Base-by-base conservation (phyloP, 2,113 vertebrate species). In the Crocuta crocuta region DNA sequence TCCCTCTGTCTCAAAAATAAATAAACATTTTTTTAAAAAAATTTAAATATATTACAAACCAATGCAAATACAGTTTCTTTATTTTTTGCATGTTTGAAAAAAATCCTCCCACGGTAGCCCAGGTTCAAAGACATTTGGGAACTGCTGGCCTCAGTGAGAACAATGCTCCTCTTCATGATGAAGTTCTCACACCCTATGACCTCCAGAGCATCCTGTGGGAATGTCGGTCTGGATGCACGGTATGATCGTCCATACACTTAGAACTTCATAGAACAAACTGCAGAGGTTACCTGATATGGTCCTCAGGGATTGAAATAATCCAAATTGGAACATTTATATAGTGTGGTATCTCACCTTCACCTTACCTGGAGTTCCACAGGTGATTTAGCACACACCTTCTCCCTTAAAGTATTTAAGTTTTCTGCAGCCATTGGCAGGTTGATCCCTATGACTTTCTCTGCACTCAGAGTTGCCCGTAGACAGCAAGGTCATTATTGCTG, bases 11-110 rank as follows among this genome's bases (percentile, higher is more conserved):
- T 50, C 50, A 50, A 50, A 50, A 50, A 50, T 12, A 50, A 50
- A 50, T 50, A 50, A 50, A 50, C 50, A 50, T 50, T 50, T 39
- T 39, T 39, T 39, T n/a, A 50, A 50, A 50, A 50, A 50, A 50
- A 50, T 50, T 50, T 48, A 12, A 50, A 50, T 50, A 63, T 58
- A 35, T 88, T 65, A 76, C n/a, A 81, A 82, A 91, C 33, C 35
- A 21, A 55, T 35, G 33, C n/a, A 71, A 6, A 4, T 53, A 28
- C n/a, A 78, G 83, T 65, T 76, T 82, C n/a, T 83, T 83, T 78
- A 33, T 63, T 33, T 85, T 73, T 85, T 73, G 55, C 24, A 55
- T 86, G 39, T 85, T 92, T 82, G 55, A 63, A 76, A 87, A 65
- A 61, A 8, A 16, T 63, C 65, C n/a, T 84, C 33, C 78, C 26